Conservation (phyloP, 2,797 vertebrate species). For the Erpetoichthys calabaricus region DNA sequence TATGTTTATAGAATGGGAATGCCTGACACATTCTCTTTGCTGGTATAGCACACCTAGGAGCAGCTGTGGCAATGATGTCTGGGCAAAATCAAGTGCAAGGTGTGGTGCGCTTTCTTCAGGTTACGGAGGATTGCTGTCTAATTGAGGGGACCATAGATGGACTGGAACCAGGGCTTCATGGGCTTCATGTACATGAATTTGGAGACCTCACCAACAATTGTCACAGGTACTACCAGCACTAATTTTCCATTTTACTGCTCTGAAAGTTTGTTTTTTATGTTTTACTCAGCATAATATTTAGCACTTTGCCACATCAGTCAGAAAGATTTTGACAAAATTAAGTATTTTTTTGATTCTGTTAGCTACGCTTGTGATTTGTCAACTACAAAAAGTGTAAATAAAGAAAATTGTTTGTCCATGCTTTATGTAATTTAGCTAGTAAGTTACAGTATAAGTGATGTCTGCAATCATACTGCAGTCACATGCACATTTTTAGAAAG, state of each 20-base stretch:
- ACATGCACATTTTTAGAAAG: too few relatives aligned
- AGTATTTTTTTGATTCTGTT: too few relatives aligned
- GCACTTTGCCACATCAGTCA: too few relatives aligned
- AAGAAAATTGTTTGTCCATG: too few relatives aligned
- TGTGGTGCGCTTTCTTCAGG: conserved; percentile 73
- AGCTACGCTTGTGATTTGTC: too few relatives aligned
- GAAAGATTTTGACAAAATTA: too few relatives aligned
- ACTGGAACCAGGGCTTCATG: conserved; percentile 62
- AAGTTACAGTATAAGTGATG: too few relatives aligned
- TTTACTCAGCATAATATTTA: too few relatives aligned
- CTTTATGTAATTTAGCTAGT: too few relatives aligned
- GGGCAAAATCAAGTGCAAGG: conserved; percentile 50
- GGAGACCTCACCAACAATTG: conserved; percentile 69
- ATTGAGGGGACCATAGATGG: conserved; percentile 78
- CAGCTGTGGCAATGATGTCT: conserved; percentile 68
- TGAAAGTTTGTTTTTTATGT: too few relatives aligned
- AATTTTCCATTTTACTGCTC: background rate
- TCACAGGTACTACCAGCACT: conserved; percentile 43
- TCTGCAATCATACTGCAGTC: too few relatives aligned
- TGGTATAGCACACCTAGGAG: conserved; percentile 43
- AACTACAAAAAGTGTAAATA: too few relatives aligned
- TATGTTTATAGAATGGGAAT: background rate
- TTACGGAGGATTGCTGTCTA: conserved; percentile 52
- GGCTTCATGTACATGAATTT: conserved; percentile 69
- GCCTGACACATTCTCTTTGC: background rate